Evolutionary conservation across 1,140 invertebrate genomes (phyloP).

Genomic region (Musca vetustissima): DNA sequence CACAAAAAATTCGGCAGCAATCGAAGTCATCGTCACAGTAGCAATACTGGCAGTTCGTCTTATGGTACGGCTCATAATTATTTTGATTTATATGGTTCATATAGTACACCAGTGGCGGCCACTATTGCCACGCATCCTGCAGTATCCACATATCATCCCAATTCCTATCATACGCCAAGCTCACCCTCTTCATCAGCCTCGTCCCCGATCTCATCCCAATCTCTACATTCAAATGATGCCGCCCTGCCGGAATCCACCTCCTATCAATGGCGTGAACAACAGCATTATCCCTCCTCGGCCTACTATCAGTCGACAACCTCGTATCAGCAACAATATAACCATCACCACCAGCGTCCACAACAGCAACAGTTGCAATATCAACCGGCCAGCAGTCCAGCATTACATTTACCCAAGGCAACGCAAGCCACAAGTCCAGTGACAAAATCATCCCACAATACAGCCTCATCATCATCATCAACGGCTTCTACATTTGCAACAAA

Average conservation of each 20-base stretch:
- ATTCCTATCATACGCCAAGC: neutral
- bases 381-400: neutral
- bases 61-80: conserved; percentile 14
- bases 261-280: conserved; percentile 15
- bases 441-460: neutral
- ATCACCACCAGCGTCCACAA: neutral
- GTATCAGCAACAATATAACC: conserved; percentile 9
- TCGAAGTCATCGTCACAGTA: neutral
- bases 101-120: neutral
- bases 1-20: neutral
- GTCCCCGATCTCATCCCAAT: neutral
- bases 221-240: neutral
- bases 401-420: conserved; percentile 7
- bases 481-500: neutral
- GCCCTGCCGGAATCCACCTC: neutral
- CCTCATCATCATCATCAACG: neutral
- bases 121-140: neutral
- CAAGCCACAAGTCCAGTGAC: neutral
- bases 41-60: neutral
- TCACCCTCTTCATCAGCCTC: neutral
- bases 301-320: conserved; percentile 10
- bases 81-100: conserved; percentile 3
- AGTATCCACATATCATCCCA: conserved; percentile 7
- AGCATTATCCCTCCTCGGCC: conserved; percentile 1
- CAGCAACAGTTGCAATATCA: neutral